Conservation (phyloP, 2,888 invertebrate genomes). For the Mesochorus sp. region DNA sequence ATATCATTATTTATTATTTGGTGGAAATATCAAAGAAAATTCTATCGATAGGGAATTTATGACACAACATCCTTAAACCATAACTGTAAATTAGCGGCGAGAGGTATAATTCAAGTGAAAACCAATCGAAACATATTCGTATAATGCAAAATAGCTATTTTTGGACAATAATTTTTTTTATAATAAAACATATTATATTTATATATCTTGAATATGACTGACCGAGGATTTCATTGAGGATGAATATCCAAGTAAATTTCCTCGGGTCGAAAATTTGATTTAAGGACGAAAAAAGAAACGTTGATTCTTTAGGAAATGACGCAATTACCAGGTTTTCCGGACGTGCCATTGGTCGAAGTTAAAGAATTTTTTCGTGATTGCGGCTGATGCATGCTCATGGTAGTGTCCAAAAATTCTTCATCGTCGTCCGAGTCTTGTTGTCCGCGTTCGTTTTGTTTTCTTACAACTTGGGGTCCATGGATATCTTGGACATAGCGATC, state of each 20-base stretch:
- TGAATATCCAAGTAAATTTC: not conserved
- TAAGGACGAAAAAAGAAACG: not conserved
- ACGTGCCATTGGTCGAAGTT: conserved; percentile 69
- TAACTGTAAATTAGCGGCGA: not conserved
- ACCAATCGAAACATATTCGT: not conserved
- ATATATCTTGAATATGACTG: not conserved
- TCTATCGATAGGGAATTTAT: not conserved
- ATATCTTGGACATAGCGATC: conserved; percentile 73
- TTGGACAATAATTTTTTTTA: not conserved
- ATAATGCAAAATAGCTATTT: not conserved
- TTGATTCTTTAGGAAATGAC: conserved; percentile 53
- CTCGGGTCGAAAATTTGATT: conserved; percentile 9
- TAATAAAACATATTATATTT: not conserved
- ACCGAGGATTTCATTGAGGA: not conserved
- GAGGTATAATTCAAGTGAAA: not conserved
- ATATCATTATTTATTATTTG: too few relatives aligned
- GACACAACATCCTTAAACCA: not conserved
- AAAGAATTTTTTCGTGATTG: conserved; percentile 72
- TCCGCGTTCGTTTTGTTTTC: conserved; percentile 37
- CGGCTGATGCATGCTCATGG: conserved; percentile 73
- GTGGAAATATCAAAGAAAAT: too few relatives aligned
- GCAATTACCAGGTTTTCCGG: conserved; percentile 54
- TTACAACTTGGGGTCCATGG: conserved; percentile 17
- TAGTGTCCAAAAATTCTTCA: conserved; percentile 79
- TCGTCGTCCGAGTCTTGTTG: conserved; percentile 73